Percentiles rank a stretch among this genome's conserved stretches.
phyloP scores from a whole-genome alignment of 2,113 vertebrate genomes.

The Tiliqua scincoides region DNA sequence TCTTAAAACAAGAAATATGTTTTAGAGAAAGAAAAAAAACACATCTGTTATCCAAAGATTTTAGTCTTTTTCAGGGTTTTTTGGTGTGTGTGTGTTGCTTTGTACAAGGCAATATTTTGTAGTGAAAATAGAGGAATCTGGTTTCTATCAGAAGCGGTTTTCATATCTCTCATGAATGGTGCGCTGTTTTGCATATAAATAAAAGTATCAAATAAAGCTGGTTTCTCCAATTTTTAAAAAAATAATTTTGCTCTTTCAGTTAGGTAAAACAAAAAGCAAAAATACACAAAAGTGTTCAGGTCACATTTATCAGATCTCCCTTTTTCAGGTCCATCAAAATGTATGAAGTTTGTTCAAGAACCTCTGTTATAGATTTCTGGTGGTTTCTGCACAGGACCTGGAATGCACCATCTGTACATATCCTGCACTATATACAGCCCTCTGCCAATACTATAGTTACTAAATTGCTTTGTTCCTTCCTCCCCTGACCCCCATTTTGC shows the following conservation, averaged over 20 bases:
- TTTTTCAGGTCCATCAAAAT: not conserved
- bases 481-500: not conserved
- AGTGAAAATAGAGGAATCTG: slow-evolving; percentile 94
- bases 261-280: not conserved
- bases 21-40: slow-evolving; percentile 76
- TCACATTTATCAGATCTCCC: not conserved
- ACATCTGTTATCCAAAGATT: slow-evolving; percentile 99
- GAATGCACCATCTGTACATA: not conserved
- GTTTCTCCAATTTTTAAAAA: slow-evolving; percentile 71
- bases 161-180: slow-evolving; percentile 92
- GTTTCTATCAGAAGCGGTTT: slow-evolving; percentile 95
- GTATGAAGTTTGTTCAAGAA: not conserved
- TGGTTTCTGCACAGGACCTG: not conserved
- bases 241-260: slow-evolving; percentile 41
- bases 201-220: slow-evolving; percentile 83
- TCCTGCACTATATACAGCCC: not conserved
- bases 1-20: slow-evolving; percentile 85
- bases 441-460: not conserved
- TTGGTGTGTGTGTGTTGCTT: slow-evolving; percentile 83
- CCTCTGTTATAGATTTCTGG: not conserved
- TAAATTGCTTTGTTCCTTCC: not conserved
- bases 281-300: not conserved
- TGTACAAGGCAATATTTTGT: slow-evolving; percentile 98
- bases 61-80: slow-evolving; percentile 96
- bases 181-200: slow-evolving; percentile 93